Evolutionary conservation across 2,113 vertebrate species (phyloP).

Genomic region (Rhinichthys klamathensis): DNA sequence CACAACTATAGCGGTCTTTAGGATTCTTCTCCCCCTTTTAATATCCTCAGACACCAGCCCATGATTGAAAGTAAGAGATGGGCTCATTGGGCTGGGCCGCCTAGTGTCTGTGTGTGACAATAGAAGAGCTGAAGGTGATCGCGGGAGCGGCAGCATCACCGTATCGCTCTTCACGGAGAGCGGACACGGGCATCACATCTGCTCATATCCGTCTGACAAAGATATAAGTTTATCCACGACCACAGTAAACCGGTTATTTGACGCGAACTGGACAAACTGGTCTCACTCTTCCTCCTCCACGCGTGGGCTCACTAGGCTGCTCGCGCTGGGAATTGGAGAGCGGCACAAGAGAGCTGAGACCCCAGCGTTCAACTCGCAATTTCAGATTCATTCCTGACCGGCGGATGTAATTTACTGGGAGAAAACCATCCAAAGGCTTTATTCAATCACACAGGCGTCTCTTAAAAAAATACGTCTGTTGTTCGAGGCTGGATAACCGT

Average conservation of each 20-base stretch:
- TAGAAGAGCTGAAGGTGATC: constrained; percentile 53
- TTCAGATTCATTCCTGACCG: neutral
- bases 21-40: neutral
- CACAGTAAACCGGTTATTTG: neutral
- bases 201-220: neutral
- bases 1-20: neutral
- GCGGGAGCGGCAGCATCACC: constrained; percentile 35
- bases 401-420: constrained; percentile 8
- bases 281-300: neutral
- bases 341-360: neutral
- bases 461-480: neutral
- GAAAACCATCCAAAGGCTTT: neutral
- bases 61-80: constrained; percentile 68
- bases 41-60: neutral
- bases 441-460: neutral
- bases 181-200: neutral
- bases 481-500: constrained; percentile 10
- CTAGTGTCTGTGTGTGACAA: constrained; percentile 57
- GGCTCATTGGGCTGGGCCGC: constrained; percentile 77
- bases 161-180: neutral
- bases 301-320: constrained; percentile 35
- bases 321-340: constrained; percentile 6
- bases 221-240: neutral
- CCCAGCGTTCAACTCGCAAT: neutral
- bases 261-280: neutral